Conservation (phyloP, 1,140 invertebrate species). For the Drosophila pseudoobscura region DNA sequence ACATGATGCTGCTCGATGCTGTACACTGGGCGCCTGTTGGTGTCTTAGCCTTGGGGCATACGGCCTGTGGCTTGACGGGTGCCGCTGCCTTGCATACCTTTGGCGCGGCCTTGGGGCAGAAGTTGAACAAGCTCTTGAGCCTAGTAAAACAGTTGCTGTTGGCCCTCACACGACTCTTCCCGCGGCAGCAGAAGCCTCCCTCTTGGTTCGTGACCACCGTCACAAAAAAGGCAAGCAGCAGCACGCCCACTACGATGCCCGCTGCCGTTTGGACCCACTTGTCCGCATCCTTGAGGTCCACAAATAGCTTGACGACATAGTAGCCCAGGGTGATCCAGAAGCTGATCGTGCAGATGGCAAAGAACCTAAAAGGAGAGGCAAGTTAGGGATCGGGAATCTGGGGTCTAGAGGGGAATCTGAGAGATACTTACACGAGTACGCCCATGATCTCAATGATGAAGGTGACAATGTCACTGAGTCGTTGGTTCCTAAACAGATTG, state of each 20-base stretch:
- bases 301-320: slow-evolving; percentile 40
- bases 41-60: too few species aligned
- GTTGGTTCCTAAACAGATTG: slow-evolving; percentile 17
- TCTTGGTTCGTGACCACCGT: slow-evolving; percentile 29
- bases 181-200: slow-evolving; percentile 4
- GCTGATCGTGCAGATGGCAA: slow-evolving; percentile 62
- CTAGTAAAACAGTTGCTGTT: not conserved
- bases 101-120: not conserved
- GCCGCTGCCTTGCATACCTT: too few species aligned
- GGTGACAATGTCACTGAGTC: slow-evolving; percentile 43
- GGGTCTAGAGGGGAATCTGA: too few species aligned
- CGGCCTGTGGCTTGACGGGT: too few species aligned
- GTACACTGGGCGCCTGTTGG: too few species aligned
- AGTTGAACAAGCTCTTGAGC: not conserved
- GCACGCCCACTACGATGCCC: slow-evolving; percentile 28
- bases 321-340: slow-evolving; percentile 67
- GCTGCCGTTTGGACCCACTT: slow-evolving; percentile 58
- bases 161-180: not conserved
- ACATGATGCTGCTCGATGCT: too few species aligned
- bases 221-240: slow-evolving; percentile 50
- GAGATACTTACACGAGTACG: slow-evolving; percentile 57
- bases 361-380: slow-evolving; percentile 43
- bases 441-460: slow-evolving; percentile 54
- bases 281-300: slow-evolving; percentile 57
- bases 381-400: too few species aligned